phyloP scores from a whole-genome alignment of 2,888 invertebrate species.

The Loripinus fragilis region DNA sequence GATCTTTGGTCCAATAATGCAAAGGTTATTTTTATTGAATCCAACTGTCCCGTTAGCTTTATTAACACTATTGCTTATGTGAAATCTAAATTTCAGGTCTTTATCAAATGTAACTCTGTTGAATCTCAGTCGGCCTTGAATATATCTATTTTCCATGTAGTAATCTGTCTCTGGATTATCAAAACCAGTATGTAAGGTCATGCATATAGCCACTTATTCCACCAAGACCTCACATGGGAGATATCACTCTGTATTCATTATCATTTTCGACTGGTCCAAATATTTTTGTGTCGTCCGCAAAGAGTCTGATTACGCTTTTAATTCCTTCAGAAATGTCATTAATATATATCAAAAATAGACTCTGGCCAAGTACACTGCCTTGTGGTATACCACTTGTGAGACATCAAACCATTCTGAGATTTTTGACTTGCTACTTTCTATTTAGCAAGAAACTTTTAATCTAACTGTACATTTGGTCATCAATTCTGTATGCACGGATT shows the following conservation, averaged over 20 bases:
- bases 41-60: no score
- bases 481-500: conserved; percentile 16
- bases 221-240: conserved; percentile 16
- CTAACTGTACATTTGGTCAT: conserved; percentile 12
- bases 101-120: no score
- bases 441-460: conserved; percentile 20
- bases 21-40: no score
- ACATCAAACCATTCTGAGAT: conserved; percentile 15
- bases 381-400: conserved; percentile 26
- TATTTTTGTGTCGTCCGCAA: conserved; percentile 25
- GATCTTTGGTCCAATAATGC: no score
- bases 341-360: conserved; percentile 24
- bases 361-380: conserved; percentile 26
- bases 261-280: not conserved
- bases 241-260: conserved; percentile 15
- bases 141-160: not conserved
- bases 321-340: conserved; percentile 22
- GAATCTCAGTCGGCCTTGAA: not conserved
- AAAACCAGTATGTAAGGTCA: not conserved
- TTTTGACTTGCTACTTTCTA: conserved; percentile 14
- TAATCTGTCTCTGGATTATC: not conserved
- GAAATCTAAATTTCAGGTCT: no score
- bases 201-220: conserved; percentile 17
- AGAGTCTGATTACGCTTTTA: conserved; percentile 1
- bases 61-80: no score